Evolutionary conservation across 2,113 vertebrate species (phyloP).

Genomic region (Hystrix brachyura): DNA sequence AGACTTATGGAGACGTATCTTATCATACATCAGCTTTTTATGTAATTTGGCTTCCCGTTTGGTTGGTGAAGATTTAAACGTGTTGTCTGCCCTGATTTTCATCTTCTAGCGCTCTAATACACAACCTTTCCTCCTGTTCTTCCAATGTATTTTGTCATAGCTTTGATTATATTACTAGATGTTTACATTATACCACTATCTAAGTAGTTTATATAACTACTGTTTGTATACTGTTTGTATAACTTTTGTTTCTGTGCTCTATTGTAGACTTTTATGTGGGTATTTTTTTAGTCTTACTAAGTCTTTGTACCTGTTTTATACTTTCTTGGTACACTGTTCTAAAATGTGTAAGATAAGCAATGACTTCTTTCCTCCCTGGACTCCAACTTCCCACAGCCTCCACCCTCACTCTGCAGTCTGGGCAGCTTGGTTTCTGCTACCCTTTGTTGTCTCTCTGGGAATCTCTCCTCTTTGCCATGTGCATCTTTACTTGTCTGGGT

Average conservation of each 20-base stretch:
- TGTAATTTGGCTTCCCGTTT: background rate
- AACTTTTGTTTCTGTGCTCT: background rate
- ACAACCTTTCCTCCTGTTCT: background rate
- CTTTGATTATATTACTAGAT: background rate
- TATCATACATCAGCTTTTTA: background rate
- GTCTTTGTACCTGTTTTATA: background rate
- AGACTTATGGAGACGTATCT: background rate
- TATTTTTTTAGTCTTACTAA: background rate
- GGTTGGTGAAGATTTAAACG: background rate
- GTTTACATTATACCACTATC: background rate
- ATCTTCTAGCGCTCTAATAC: background rate
- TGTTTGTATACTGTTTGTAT: background rate
- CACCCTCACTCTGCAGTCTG: background rate
- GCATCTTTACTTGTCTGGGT: background rate
- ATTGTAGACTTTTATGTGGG: conserved; percentile 10
- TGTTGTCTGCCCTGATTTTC: background rate
- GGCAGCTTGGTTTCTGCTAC: background rate
- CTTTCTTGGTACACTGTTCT: background rate
- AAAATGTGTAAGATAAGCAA: background rate
- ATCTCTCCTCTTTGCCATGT: background rate
- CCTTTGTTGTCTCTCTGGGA: background rate
- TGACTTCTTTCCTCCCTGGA: background rate
- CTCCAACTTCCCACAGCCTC: background rate
- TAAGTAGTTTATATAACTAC: background rate
- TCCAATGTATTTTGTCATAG: background rate